Evolutionary conservation across 2,888 invertebrate genomes (phyloP).

Genomic region (Crossocerus cetratus): DNA sequence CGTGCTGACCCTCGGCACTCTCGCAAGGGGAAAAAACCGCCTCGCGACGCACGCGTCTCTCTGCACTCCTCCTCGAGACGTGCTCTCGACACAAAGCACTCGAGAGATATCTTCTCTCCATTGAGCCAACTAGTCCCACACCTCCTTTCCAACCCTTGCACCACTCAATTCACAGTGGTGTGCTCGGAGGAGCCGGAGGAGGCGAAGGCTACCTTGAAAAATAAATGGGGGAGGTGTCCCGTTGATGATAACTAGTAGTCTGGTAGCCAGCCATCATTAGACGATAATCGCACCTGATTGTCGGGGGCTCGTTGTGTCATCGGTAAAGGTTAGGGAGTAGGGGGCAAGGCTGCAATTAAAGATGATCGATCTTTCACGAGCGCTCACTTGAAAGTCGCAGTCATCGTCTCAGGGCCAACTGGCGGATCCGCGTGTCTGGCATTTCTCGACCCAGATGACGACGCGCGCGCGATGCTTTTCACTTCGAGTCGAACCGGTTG

Average conservation of each 20-base stretch:
- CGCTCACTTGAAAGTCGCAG: neutral
- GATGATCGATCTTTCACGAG: constrained; percentile 5
- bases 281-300: neutral
- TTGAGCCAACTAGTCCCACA: too few species aligned
- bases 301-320: neutral
- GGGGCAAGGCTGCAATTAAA: neutral
- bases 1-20: constrained; percentile 5
- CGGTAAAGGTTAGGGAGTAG: neutral
- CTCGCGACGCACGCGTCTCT: constrained; percentile 17
- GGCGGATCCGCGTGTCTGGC: constrained; percentile 10
- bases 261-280: neutral
- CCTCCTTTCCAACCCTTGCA: too few species aligned
- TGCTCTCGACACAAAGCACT: too few species aligned
- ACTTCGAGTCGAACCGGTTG: constrained; percentile 26
- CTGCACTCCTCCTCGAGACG: too few species aligned
- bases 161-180: neutral
- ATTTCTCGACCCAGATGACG: constrained; percentile 28
- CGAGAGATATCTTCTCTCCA: too few species aligned
- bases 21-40: constrained; percentile 24
- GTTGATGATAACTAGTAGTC: too few species aligned
- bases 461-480: constrained; percentile 7
- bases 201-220: too few species aligned
- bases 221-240: too few species aligned
- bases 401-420: constrained; percentile 19
- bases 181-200: neutral